Evolutionary conservation across 2,888 invertebrate species (phyloP).

Genomic region (Melinopterus prodromus): DNA sequence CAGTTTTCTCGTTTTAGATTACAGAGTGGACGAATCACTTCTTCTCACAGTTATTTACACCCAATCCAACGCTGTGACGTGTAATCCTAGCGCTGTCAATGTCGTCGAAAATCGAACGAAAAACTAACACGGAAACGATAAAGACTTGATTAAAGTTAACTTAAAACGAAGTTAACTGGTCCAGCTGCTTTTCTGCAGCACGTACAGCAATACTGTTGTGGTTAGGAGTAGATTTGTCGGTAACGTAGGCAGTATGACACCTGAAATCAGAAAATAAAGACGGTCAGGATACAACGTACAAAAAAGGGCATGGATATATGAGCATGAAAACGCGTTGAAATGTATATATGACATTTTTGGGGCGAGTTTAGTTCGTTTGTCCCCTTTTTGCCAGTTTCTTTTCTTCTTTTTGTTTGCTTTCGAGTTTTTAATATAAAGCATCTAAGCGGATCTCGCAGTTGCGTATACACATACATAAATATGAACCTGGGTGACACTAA

Average conservation of each 20-base stretch:
- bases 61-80: not conserved
- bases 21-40: not conserved
- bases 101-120: not conserved
- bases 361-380: not conserved
- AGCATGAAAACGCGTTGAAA: not conserved
- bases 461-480: not conserved
- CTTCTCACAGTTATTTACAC: not conserved
- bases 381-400: not conserved
- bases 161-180: slow-evolving; percentile 32
- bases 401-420: not conserved
- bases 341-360: not conserved
- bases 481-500: not conserved
- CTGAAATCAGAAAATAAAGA: slow-evolving; percentile 31
- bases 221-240: slow-evolving; percentile 29
- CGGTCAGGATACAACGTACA: not conserved
- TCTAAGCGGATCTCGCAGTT: not conserved
- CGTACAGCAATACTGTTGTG: slow-evolving; percentile 34
- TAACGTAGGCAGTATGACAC: slow-evolving; percentile 22
- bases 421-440: not conserved
- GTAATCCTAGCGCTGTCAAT: not conserved
- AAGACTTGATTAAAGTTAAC: not conserved
- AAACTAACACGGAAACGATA: not conserved
- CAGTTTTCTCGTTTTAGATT: not conserved
- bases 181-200: slow-evolving; percentile 29
- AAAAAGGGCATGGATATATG: not conserved